Base-by-base conservation (phyloP, 2,888 invertebrate species). In the Dinocampus coccinellae region DNA sequence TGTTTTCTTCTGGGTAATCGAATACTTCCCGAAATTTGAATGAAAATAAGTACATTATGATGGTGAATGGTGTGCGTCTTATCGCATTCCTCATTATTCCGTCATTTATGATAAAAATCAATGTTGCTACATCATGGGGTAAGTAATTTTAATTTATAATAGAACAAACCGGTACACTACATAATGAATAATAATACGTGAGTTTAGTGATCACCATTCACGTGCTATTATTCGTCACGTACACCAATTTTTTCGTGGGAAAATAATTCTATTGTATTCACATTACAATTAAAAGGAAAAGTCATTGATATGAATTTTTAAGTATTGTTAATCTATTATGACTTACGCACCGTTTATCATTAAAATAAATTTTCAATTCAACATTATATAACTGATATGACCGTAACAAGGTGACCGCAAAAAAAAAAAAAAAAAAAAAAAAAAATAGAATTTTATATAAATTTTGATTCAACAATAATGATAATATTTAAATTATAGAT, bases 91-190 rank as follows among this genome's bases (percentile, higher is more conserved):
- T 39, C 10, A 4, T 39, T 7, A 47, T 62, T 47, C 6, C 26
- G n/a, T 9, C 22, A 34, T 7, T 62, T 2, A 24, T 39, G 22
- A 39, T 39, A 9, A 29, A 33, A 53, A 20, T 47, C 13, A 33
- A 63, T 34, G 72, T 77, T 76, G 84, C 79, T 75, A 82, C 79
- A 70, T 79, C 84, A 33, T 86, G 86, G 86, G 85, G 86, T 86
- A 75, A 85, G 85, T 79, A 61, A 53, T 63, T 42, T 20, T 61
- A 58, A 34, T 67, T 34, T 11, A 64, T 36, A 29, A 42, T 60
- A 36, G 58, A 69, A 34, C 24, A 39, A n/a, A n/a, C 36, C 64
- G 61, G 65, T 61, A 52, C 13, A 55, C 26, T 26, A 1, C 9
- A 42, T 33, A 20, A 20, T 33, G 36, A 53, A 29, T 53, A 55